These are phyloP conservation scores for Lasioglossum baleicum DNA, from an alignment of 1,140 invertebrate genomes.

Conservation along the genomic window DNA sequence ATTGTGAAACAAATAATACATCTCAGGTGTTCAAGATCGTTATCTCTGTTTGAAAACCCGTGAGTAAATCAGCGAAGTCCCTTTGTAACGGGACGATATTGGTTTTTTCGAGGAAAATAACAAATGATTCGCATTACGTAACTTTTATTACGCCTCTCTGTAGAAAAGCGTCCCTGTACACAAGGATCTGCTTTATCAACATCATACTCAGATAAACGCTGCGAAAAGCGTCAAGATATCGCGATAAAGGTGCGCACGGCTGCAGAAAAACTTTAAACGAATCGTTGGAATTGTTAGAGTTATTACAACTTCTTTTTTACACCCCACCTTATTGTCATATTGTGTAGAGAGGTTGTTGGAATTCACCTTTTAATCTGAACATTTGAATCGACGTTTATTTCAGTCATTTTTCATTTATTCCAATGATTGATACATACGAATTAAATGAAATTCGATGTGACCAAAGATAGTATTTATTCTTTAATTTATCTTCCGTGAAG, in stretches of 20 bases:
- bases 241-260: conserved; percentile 1
- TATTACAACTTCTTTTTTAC: too few species aligned
- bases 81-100: conserved; percentile 8
- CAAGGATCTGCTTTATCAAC: conserved; percentile 26
- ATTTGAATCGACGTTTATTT: too few species aligned
- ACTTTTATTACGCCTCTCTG: conserved; percentile 3
- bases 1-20: not conserved
- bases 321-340: too few species aligned
- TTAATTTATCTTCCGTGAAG: too few species aligned
- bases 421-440: too few species aligned
- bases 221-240: conserved; percentile 8
- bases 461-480: too few species aligned
- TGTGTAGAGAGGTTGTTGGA: too few species aligned
- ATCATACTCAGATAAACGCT: conserved; percentile 4
- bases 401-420: too few species aligned
- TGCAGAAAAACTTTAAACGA: not conserved
- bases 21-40: not conserved
- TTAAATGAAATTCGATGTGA: too few species aligned
- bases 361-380: too few species aligned
- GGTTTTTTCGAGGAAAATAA: not conserved
- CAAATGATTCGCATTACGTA: conserved; percentile 14
- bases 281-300: too few species aligned
- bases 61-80: conserved; percentile 7
- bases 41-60: conserved; percentile 3
- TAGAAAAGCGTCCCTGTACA: conserved; percentile 4